Percentiles rank a stretch among this genome's conserved stretches.
phyloP scores from a whole-genome alignment of 2,113 vertebrate species.

The Sclerurus mexicanus region DNA sequence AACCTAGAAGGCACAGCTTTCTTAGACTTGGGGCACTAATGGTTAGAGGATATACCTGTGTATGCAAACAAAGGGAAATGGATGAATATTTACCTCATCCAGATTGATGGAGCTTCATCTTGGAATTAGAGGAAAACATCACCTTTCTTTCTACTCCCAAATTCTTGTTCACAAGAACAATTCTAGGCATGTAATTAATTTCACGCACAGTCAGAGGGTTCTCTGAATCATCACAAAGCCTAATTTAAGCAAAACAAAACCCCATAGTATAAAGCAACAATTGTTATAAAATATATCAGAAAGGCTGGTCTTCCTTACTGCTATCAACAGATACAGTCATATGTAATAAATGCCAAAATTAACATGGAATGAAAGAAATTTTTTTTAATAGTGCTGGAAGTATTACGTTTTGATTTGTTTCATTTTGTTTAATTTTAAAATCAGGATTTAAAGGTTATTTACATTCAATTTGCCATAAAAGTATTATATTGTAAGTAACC shows the following conservation, averaged over 20 bases:
- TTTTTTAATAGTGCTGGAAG: background rate
- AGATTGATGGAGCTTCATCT: background rate
- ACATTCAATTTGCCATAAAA: background rate
- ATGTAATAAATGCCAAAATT: background rate
- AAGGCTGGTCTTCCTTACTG: background rate
- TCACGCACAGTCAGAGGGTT: background rate
- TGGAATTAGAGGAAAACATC: background rate
- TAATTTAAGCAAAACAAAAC: background rate
- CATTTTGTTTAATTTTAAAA: background rate
- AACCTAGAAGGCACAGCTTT: background rate
- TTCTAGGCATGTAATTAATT: background rate
- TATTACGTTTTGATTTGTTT: accelerated
- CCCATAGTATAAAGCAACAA: background rate
- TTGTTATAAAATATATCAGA: background rate
- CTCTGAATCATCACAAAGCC: background rate
- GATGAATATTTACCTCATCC: background rate
- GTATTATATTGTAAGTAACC: background rate
- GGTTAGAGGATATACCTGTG: background rate
- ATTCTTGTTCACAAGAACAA: background rate
- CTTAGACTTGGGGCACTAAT: background rate
- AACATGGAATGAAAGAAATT: background rate
- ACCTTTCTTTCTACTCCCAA: background rate
- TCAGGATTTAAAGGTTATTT: background rate
- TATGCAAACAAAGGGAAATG: background rate
- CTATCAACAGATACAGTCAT: background rate